Conservation (phyloP, 1,140 invertebrate genomes). For the Drosophila azteca region DNA sequence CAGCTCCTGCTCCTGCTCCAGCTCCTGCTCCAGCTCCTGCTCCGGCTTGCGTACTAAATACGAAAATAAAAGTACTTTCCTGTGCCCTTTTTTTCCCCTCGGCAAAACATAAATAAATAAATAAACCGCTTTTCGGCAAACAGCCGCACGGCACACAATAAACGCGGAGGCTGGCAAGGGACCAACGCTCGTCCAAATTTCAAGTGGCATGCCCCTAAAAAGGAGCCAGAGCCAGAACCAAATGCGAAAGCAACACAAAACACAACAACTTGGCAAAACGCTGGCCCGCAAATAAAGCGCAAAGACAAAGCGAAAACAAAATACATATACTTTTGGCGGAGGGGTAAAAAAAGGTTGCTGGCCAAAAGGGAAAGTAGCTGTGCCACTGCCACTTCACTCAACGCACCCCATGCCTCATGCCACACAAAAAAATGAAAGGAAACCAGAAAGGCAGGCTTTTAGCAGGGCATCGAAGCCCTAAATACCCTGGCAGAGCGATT, state of each 20-base stretch:
- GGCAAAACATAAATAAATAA: constrained; percentile 70
- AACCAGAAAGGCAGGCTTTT: not conserved
- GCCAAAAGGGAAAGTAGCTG: constrained; percentile 58
- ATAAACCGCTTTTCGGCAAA: constrained; percentile 72
- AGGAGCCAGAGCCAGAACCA: constrained; percentile 22
- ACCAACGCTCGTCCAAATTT: constrained; percentile 48
- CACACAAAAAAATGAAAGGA: constrained; percentile 11
- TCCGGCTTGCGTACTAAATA: constrained; percentile 47
- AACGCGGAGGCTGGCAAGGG: constrained; percentile 44
- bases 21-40: not conserved
- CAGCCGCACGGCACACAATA: constrained; percentile 46
- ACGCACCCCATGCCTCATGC: no score
- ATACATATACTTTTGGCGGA: constrained; percentile 53
- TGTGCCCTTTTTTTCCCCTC: constrained; percentile 27
- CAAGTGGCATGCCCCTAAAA: constrained; percentile 43
- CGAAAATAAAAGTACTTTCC: constrained; percentile 50
- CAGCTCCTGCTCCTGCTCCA: no score
- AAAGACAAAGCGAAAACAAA: constrained; percentile 71
- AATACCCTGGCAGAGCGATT: no score
- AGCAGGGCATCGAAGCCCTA: no score
- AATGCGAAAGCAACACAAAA: constrained; percentile 57
- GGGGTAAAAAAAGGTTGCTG: constrained; percentile 44
- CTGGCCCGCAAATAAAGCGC: constrained; percentile 34
- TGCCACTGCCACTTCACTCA: constrained; percentile 65
- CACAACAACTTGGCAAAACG: constrained; percentile 43